A percentile compares a stretch with the other conserved stretches of the same genome.
Conservation (phyloP, 2,113 vertebrate species). For the Copsychus sechellarum region DNA sequence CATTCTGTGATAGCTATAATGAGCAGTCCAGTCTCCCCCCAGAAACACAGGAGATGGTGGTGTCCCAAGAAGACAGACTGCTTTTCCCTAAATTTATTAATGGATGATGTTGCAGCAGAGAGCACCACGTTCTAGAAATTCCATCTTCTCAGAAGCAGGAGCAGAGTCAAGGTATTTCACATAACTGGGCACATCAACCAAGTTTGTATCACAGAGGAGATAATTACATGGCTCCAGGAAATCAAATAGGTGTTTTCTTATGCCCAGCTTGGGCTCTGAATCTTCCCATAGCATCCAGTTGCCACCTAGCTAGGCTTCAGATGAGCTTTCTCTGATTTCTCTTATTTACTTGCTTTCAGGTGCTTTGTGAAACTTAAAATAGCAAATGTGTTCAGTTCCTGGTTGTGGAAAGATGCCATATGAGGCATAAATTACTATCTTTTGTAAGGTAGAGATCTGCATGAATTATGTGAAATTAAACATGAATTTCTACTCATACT, state of each 20-base stretch:
- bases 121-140: background rate
- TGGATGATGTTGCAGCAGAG: background rate
- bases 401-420: background rate
- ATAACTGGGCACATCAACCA: background rate
- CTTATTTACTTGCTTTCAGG: background rate
- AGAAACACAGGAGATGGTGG: background rate
- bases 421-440: background rate
- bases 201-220: background rate
- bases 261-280: background rate
- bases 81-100: background rate
- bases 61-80: background rate
- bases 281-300: background rate
- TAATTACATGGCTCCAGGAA: slow-evolving; percentile 1
- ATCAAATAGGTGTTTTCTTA: background rate
- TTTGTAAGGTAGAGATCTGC: background rate
- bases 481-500: background rate
- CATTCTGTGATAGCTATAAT: background rate
- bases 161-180: background rate
- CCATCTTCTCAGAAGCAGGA: background rate
- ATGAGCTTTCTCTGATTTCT: background rate
- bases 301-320: background rate
- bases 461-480: background rate
- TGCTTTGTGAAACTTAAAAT: background rate
- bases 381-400: background rate
- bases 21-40: too few relatives aligned